Percentiles rank a stretch among this genome's conserved stretches.
Conservation (phyloP, 2,797 vertebrate species). For the Podargus strigoides region DNA sequence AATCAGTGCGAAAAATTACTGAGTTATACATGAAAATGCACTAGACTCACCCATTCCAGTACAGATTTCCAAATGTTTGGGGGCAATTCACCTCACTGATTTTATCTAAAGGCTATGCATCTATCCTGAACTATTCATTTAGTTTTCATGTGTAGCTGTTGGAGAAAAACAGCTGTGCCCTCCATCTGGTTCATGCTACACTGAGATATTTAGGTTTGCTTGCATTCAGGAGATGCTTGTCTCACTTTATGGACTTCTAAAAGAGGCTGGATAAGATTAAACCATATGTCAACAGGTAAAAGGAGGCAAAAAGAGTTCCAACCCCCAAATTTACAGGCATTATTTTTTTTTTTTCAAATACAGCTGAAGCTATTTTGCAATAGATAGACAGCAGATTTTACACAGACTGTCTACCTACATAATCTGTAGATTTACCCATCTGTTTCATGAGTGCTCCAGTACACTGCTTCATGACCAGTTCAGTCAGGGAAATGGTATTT, state of each 20-base stretch:
- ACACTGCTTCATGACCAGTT: not conserved
- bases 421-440: not conserved
- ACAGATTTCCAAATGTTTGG: not conserved
- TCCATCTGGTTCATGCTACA: not conserved
- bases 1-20: not conserved
- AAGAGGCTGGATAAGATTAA: not conserved
- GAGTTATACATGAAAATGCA: not conserved
- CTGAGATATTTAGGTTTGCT: not conserved
- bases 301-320: not conserved
- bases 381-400: not conserved
- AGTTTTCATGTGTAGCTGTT: not conserved
- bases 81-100: not conserved
- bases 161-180: not conserved
- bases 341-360: not conserved
- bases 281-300: not conserved
- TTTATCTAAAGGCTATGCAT: not conserved
- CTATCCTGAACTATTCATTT: not conserved
- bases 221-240: not conserved
- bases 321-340: not conserved
- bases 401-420: not conserved
- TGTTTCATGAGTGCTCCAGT: not conserved
- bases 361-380: not conserved
- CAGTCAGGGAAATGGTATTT: not conserved
- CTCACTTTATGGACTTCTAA: not conserved
- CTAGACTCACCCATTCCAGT: not conserved